These are phyloP conservation scores for Erebia ligea DNA, from an alignment of 2,888 invertebrate species.

Conservation along the genomic window DNA sequence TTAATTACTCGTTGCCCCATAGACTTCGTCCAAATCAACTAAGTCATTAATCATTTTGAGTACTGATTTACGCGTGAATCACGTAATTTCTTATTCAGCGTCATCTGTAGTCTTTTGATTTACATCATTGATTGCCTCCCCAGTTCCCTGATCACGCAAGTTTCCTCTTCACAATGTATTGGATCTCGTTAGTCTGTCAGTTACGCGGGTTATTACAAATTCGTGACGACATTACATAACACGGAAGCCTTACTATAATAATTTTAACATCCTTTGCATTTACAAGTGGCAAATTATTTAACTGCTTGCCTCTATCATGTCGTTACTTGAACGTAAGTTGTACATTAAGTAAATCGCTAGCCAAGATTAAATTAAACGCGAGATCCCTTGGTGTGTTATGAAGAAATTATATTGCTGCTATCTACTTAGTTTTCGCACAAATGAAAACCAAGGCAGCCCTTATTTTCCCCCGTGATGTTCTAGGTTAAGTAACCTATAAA, in stretches of 20 bases:
- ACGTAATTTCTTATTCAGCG: constrained; percentile 15
- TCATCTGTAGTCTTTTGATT: constrained; percentile 12
- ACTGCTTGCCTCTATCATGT: constrained; percentile 25
- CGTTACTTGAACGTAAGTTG: constrained; percentile 7
- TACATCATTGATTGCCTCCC: constrained; percentile 22
- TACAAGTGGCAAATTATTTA: constrained; percentile 38
- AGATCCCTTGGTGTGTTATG: constrained; percentile 9
- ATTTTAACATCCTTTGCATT: constrained; percentile 41
- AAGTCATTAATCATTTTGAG: constrained; percentile 7
- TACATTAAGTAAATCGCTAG: constrained; percentile 7
- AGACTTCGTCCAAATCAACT: neutral
- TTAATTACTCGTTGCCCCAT: neutral
- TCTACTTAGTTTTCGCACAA: neutral
- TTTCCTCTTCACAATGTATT: constrained; percentile 26
- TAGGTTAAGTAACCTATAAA: neutral
- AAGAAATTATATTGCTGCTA: neutral
- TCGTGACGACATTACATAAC: constrained; percentile 33
- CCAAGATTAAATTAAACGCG: constrained; percentile 2
- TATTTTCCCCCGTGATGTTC: too few species aligned
- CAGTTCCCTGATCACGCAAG: constrained; percentile 10
- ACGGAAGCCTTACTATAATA: constrained; percentile 30
- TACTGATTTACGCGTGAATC: constrained; percentile 6
- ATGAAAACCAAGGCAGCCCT: neutral
- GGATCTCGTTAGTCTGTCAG: constrained; percentile 29
- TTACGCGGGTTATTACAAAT: constrained; percentile 30